phyloP scores from a whole-genome alignment of 2,888 invertebrate genomes.

The Scaptodrosophila latifasciaeformis region DNA sequence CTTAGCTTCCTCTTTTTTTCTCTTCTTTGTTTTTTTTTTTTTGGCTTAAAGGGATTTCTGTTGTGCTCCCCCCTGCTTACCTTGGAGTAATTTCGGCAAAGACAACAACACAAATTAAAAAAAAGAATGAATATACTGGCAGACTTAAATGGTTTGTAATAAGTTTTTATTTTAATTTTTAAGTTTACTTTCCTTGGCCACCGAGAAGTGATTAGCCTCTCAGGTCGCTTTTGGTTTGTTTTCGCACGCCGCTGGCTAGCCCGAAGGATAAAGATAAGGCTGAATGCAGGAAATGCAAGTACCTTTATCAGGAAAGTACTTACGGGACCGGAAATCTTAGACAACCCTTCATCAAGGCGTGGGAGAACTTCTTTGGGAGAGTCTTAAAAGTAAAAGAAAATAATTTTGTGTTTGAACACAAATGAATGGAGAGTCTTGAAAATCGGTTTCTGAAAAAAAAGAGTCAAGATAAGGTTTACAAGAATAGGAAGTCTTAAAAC shows the following conservation, averaged over 20 bases:
- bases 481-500: no score
- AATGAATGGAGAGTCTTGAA: no score
- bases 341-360: no score
- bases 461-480: no score
- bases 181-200: not conserved
- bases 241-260: not conserved
- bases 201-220: conserved; percentile 21
- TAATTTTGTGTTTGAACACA: no score
- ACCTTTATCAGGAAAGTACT: no score
- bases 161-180: conserved; percentile 44
- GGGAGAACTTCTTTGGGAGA: no score
- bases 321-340: no score
- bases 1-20: conserved; percentile 27
- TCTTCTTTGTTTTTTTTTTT: not conserved
- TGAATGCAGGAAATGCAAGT: no score
- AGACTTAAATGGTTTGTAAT: conserved; percentile 49
- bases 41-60: not conserved
- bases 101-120: conserved; percentile 14
- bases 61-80: conserved; percentile 31
- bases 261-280: conserved; percentile 5
- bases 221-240: conserved; percentile 20
- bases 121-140: conserved; percentile 25
- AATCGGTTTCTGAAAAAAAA: no score
- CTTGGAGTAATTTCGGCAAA: conserved; percentile 34
- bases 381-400: no score